Percentiles rank a stretch among this genome's conserved stretches.
Conservation (phyloP, 2,797 vertebrate species). For the Hydrophis major region DNA sequence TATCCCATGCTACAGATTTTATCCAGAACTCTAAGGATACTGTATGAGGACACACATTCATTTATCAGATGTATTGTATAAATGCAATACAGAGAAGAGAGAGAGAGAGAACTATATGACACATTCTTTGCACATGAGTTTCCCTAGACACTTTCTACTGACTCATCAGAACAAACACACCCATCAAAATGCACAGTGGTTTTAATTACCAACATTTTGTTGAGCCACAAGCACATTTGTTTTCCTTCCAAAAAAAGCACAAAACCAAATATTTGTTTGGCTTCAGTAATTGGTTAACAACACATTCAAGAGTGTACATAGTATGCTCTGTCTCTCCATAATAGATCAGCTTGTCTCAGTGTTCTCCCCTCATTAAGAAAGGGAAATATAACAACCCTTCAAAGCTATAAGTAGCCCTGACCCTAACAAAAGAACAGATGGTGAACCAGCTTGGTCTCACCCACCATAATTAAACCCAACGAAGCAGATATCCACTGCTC, state of each 20-base stretch:
- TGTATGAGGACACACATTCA: background rate
- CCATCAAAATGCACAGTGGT: background rate
- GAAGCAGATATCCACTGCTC: constrained; percentile 71
- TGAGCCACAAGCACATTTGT: background rate
- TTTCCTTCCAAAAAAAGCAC: background rate
- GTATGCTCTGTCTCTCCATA: constrained; percentile 69
- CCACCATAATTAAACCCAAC: constrained; percentile 78
- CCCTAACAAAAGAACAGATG: constrained; percentile 82
- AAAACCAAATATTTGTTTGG: constrained; percentile 55
- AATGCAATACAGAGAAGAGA: background rate
- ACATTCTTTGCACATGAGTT: background rate
- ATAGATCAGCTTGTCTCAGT: constrained; percentile 71
- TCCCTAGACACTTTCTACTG: background rate
- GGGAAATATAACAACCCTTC: constrained; percentile 80
- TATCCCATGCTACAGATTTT: background rate
- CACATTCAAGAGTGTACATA: constrained; percentile 67
- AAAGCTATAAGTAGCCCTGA: constrained; percentile 62
- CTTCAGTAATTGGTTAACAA: constrained; percentile 57
- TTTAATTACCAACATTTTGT: background rate
- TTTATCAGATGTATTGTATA: background rate
- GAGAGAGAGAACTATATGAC: background rate
- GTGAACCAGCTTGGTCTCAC: constrained; percentile 72
- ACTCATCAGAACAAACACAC: background rate
- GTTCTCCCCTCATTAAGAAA: constrained; percentile 73
- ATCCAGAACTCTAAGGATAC: background rate